These are phyloP conservation scores for Hoplias malabaricus DNA, from an alignment of 2,113 vertebrate genomes.

Conservation along the genomic window DNA sequence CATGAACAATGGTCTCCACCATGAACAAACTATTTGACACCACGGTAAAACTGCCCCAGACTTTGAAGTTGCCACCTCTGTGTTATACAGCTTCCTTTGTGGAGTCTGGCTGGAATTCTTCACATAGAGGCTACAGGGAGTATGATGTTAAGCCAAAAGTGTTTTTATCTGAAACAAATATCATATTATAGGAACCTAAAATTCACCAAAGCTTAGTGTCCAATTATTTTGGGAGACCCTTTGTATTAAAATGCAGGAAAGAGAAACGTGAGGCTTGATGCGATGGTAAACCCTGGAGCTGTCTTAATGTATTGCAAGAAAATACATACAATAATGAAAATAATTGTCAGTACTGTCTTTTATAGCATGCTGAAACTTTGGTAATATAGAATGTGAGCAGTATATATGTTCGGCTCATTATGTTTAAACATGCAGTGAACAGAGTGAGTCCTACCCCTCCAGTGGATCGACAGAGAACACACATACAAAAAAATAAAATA, in stretches of 20 bases:
- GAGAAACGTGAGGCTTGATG: background rate
- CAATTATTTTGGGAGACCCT: too few species aligned
- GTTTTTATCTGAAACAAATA: background rate
- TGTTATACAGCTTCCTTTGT: too few species aligned
- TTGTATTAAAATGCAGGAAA: too few species aligned
- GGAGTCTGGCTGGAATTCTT: too few species aligned
- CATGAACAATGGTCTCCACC: too few species aligned
- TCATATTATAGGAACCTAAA: too few species aligned
- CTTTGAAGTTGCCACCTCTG: too few species aligned
- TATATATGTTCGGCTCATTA: background rate
- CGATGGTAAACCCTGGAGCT: background rate
- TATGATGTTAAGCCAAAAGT: too few species aligned
- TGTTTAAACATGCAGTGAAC: background rate
- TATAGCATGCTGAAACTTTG: background rate
- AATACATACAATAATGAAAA: background rate
- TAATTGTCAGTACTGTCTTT: background rate
- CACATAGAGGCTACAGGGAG: background rate
- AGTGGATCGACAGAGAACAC: background rate
- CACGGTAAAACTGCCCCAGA: too few species aligned
- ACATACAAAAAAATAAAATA: background rate
- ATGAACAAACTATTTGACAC: too few species aligned
- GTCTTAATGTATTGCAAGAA: background rate
- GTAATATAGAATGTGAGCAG: background rate
- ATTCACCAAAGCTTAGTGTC: too few species aligned
- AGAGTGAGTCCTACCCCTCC: background rate